Percentiles rank a stretch among this genome's conserved stretches.
phyloP scores from a whole-genome alignment of 2,888 invertebrate genomes.

The Sicus ferrugineus region DNA sequence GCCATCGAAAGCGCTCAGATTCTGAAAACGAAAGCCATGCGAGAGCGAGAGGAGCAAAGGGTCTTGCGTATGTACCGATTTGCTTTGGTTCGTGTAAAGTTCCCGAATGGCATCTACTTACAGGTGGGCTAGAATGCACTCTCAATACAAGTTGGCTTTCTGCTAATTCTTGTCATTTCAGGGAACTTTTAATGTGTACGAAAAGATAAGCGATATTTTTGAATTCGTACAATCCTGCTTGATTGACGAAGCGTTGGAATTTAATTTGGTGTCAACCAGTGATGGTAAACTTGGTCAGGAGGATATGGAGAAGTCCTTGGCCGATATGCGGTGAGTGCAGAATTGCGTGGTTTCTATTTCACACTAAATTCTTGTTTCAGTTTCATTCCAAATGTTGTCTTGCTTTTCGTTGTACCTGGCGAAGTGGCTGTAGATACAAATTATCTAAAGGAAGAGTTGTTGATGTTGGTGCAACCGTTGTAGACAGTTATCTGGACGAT shows the following conservation, averaged over 20 bases:
- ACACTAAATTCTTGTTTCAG: conserved; percentile 53
- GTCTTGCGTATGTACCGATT: conserved; percentile 86
- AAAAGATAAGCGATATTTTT: conserved; percentile 76
- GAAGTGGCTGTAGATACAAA: conserved; percentile 62
- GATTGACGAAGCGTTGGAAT: conserved; percentile 73
- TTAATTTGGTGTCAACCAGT: conserved; percentile 73
- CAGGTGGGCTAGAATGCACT: conserved; percentile 68
- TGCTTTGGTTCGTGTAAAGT: conserved; percentile 83
- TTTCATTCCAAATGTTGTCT: conserved; percentile 82
- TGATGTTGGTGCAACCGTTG: conserved; percentile 71
- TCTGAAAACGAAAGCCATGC: conserved; percentile 92
- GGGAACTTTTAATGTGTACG: conserved; percentile 89
- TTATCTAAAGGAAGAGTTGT: conserved; percentile 80
- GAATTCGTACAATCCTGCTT: conserved; percentile 83
- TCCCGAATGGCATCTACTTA: conserved; percentile 85
- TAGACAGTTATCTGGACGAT: conserved; percentile 43
- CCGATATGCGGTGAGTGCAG: conserved; percentile 67
- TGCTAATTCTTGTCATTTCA: conserved; percentile 64
- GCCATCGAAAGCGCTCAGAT: conserved; percentile 82
- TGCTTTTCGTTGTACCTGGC: conserved; percentile 77
- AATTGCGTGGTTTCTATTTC: neutral
- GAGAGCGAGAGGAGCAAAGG: conserved; percentile 85
- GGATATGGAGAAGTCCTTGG: conserved; percentile 76
- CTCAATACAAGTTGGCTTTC: conserved; percentile 9
- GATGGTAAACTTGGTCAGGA: conserved; percentile 72